Base-by-base conservation (phyloP, 1,140 invertebrate species). In the Habropoda laboriosa region DNA sequence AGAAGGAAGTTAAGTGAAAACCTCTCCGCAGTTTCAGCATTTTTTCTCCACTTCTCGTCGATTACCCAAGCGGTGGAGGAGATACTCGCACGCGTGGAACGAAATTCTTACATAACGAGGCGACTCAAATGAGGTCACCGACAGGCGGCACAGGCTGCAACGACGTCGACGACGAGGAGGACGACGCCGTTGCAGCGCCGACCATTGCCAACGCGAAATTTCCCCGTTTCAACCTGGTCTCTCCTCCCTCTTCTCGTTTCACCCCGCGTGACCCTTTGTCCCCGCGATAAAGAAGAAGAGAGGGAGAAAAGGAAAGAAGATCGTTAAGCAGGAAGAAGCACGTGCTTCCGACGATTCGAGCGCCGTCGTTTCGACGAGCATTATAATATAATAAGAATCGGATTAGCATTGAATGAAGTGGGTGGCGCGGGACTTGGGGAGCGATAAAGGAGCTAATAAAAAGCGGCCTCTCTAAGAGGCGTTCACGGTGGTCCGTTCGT, bases 321-420 rank as follows among this genome's bases (percentile, higher is more conserved):
- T 49, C 71, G 64, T 85, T 85, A 60, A 80, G 63, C 51, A 58
- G 83, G 76, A 86, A n/a, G n/a, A n/a, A 86, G 88, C 87, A 86
- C 81, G 87, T 88, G 85, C 80, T 87, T 35, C 72, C 83, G 86
- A 89, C 84, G 86, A 88, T 89, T 87, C 83, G 71, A 72, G 71
- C 80, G 81, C 27, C 83, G 87, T 89, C 87, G 86, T 90, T 89
- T 89, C 88, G 85, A 89, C 87, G 88, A 81, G 89, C 89, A 91
- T 93, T 93, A 91, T 92, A 93, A 93, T 92, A 92, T 93, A 93
- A 92, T 92, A 92, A 92, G 92, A 92, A 89, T 89, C 87, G 90
- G 89, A 93, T 93, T 93, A 93, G 92, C 92, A 93, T 93, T 93
- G 92, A 93, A 93, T 93, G 91, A 91, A 91, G 90, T 91, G 89